These are phyloP conservation scores for Eristalinus sepulchralis DNA, from an alignment of 2,888 invertebrate species.

Conservation along the genomic window DNA sequence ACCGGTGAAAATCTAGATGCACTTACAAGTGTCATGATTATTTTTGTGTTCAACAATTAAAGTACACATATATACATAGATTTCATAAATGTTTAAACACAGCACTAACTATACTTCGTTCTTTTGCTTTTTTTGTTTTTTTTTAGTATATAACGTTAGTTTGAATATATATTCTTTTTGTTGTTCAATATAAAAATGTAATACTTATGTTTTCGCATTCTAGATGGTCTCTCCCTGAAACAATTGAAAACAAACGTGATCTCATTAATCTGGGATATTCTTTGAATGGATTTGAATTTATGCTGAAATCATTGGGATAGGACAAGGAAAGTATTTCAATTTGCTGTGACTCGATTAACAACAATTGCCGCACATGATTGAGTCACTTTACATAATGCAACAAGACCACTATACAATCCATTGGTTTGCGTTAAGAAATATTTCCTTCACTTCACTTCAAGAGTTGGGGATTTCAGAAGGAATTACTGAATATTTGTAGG, in stretches of 20 bases:
- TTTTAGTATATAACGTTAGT: not conserved
- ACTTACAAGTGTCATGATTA: conserved; percentile 15
- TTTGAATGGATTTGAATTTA: too few species aligned
- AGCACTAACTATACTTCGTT: not conserved
- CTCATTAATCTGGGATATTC: not conserved
- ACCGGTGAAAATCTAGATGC: not conserved
- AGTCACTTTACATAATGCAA: too few species aligned
- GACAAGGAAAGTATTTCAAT: too few species aligned
- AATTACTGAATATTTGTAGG: too few species aligned
- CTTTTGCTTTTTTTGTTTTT: too few species aligned
- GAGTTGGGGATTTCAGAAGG: too few species aligned
- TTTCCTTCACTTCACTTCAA: too few species aligned
- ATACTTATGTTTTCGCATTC: not conserved
- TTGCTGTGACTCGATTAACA: too few species aligned
- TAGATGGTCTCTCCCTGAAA: not conserved
- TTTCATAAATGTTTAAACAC: not conserved
- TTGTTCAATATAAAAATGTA: not conserved
- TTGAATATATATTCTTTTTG: not conserved
- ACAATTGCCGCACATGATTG: too few species aligned
- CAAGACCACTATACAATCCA: too few species aligned
- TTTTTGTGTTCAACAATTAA: not conserved
- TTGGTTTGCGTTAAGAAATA: too few species aligned
- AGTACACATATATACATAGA: not conserved
- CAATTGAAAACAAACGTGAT: not conserved
- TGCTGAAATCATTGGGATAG: too few species aligned